Evolutionary conservation across 2,888 invertebrate species (phyloP), one percentile per base, ranked within the genome.

Genomic region (Embidobia sp.): DNA sequence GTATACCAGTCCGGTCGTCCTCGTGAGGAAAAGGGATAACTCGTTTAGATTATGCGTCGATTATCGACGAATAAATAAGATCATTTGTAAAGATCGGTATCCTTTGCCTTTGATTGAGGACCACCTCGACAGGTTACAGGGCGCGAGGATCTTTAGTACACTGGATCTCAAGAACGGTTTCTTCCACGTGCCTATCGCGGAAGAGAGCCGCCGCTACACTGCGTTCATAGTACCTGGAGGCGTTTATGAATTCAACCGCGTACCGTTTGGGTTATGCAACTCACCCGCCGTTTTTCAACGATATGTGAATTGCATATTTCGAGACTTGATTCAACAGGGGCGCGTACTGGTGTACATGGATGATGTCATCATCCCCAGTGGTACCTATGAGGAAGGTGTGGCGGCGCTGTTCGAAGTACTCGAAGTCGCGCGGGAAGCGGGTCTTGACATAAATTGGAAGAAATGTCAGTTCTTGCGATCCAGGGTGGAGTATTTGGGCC

Each of bases 191-290:
- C 13, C 13, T 3, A 11, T 44, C 6, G 26, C 10, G 5, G 26
- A 22, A 26, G 11, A 22, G 10, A 26, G 22, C 8, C 2, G 3
- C 2, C 22, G 8, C 11, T 44, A 44, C 13, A 42, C 42, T 5
- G 18, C 42, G 7, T 42, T 42, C n/a, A 10, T 42, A 3, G n/a
- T 42, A 5, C 42, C 42, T 42, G 42, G 16, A 6, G 18, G 42
- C 7, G 19, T 19, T 2, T 42, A 42, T n/a, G 37, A 13, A 10
- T 19, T 42, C 18, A 3, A 11, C 4, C 4, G 19, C 8, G 44
- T 44, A 6, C 22, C 44, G 6, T 44, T 44, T 44, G 44, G 44
- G 8, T 10, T 44, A 5, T 7, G 44, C 11, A 44, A 44, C 26
- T 44, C 22, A 13, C 26, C 44, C 10, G 26, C 18, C 4, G 26